Percentiles rank a stretch among this genome's conserved stretches.
Conservation (phyloP, 2,113 vertebrate species). For the Fulmarus glacialis region DNA sequence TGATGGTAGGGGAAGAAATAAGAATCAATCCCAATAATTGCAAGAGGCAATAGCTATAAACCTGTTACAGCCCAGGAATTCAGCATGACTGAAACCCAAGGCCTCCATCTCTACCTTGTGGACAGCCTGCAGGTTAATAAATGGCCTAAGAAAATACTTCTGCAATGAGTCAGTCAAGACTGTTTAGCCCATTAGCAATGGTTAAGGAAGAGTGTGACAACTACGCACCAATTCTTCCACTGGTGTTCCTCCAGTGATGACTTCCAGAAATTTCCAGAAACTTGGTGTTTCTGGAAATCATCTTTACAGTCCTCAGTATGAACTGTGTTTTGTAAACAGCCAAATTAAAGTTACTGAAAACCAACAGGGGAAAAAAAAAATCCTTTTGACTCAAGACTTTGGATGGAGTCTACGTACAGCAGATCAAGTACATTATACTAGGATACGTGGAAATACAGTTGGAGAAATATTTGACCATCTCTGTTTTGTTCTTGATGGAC, state of each 20-base stretch:
- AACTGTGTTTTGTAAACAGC: not conserved
- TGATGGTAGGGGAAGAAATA: not conserved
- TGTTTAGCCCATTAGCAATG: not conserved
- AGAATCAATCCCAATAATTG: not conserved
- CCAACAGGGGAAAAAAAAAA: not conserved
- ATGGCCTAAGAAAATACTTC: not conserved
- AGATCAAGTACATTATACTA: not conserved
- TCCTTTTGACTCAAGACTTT: not conserved
- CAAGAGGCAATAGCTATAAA: not conserved
- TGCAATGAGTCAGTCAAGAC: not conserved
- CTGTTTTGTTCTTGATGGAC: not conserved
- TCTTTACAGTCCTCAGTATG: not conserved
- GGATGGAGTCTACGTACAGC: not conserved
- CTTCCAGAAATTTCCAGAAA: not conserved
- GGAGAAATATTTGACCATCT: not conserved
- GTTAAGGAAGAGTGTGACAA: not conserved
- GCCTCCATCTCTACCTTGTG: not conserved
- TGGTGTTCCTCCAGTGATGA: not conserved
- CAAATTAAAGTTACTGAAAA: not conserved
- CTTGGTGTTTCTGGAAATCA: not conserved
- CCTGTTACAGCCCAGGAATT: not conserved
- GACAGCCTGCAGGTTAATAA: not conserved
- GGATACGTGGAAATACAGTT: not conserved
- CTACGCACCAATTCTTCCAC: fast-evolving
- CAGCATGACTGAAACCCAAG: not conserved